Conservation (phyloP, 1,140 invertebrate species). For the Lysiphlebus fabarum region DNA sequence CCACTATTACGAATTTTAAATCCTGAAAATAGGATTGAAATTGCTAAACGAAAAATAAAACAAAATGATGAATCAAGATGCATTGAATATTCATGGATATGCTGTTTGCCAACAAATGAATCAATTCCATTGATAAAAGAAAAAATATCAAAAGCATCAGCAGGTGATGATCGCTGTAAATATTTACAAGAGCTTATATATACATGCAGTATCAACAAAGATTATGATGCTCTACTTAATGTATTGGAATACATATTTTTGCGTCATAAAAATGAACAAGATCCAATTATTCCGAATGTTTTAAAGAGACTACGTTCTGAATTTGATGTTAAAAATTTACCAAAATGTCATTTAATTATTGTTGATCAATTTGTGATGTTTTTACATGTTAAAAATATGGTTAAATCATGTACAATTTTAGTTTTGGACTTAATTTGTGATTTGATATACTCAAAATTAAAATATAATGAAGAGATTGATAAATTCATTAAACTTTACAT, state of each 20-base stretch:
- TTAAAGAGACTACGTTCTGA: conserved; percentile 19
- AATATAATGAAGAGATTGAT: conserved; percentile 15
- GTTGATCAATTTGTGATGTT: conserved; percentile 31
- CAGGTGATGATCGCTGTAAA: conserved; percentile 1
- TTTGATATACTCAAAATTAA: conserved; percentile 23
- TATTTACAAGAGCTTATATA: conserved; percentile 34
- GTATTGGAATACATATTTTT: conserved; percentile 31
- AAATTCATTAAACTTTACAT: conserved; percentile 24
- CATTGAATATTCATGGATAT: conserved; percentile 31
- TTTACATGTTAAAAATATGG: conserved; percentile 23
- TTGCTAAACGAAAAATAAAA: conserved; percentile 35
- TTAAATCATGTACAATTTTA: conserved; percentile 11
- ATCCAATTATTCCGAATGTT: conserved; percentile 18
- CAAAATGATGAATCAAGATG: conserved; percentile 6
- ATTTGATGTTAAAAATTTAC: conserved; percentile 25
- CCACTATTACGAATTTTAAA: conserved; percentile 32
- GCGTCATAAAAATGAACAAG: conserved; percentile 39
- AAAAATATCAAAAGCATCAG: conserved; percentile 28
- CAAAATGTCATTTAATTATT: conserved; percentile 23
- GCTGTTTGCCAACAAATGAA: conserved; percentile 36
- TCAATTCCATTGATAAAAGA: conserved; percentile 33
- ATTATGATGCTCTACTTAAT: conserved; percentile 32
- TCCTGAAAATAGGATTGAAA: conserved; percentile 30
- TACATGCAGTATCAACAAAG: conserved; percentile 39
- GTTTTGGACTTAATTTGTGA: conserved; percentile 27